phyloP scores from a whole-genome alignment of 2,888 invertebrate species.

The Watsonalla cultraria region DNA sequence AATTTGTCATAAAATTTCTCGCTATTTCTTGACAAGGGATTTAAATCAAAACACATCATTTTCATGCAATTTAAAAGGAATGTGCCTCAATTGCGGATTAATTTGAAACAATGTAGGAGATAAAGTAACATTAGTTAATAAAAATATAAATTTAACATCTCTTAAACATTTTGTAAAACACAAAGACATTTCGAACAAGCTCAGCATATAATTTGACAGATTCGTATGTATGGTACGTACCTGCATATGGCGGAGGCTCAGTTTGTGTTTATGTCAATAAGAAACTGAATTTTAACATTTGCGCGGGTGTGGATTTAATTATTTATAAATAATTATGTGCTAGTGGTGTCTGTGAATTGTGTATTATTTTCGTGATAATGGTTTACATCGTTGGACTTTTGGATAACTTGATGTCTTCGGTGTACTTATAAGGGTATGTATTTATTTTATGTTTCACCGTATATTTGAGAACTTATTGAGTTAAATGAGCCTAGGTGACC shows the following conservation, averaged over 20 bases:
- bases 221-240: conserved; percentile 59
- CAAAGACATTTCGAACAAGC: conserved; percentile 25
- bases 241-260: conserved; percentile 77
- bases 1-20: background rate
- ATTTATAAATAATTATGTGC: conserved; percentile 61
- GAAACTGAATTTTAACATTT: conserved; percentile 73
- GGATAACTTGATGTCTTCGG: conserved; percentile 59
- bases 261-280: conserved; percentile 80
- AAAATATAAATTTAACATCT: no score
- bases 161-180: conserved; percentile 1
- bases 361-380: conserved; percentile 70
- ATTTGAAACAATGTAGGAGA: no score
- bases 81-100: no score
- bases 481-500: conserved; percentile 17
- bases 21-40: background rate
- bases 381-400: conserved; percentile 63
- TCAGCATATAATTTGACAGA: conserved; percentile 19
- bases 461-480: conserved; percentile 37
- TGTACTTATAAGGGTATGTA: conserved; percentile 72
- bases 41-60: conserved; percentile 2
- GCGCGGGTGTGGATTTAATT: conserved; percentile 74
- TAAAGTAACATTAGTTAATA: no score
- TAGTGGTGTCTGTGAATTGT: conserved; percentile 68
- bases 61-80: no score
- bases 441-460: conserved; percentile 61